These are phyloP conservation scores for Drosophila gunungcola DNA, from an alignment of 1,140 invertebrate genomes.

Conservation along the genomic window DNA sequence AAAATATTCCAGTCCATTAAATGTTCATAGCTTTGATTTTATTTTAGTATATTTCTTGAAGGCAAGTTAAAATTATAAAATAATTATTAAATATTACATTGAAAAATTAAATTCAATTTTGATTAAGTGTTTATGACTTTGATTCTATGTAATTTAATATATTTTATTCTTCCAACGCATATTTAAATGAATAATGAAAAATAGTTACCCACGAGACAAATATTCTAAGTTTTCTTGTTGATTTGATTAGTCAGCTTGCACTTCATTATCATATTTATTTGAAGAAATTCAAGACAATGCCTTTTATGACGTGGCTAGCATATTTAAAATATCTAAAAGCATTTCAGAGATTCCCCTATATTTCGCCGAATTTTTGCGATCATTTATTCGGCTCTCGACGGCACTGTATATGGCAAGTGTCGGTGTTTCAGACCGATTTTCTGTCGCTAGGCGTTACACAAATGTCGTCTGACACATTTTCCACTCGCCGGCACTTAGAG, in stretches of 20 bases:
- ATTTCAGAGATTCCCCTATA: not conserved
- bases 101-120: too few relatives aligned
- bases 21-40: not conserved
- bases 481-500: constrained; percentile 35
- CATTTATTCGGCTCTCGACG: not conserved
- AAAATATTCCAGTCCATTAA: not conserved
- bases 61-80: too few relatives aligned
- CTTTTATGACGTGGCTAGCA: not conserved
- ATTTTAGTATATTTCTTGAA: not conserved
- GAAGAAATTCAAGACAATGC: too few relatives aligned
- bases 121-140: too few relatives aligned
- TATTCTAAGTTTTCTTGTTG: too few relatives aligned
- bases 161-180: too few relatives aligned
- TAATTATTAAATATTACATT: too few relatives aligned
- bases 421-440: not conserved
- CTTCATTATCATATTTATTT: too few relatives aligned
- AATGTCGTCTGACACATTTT: constrained; percentile 45
- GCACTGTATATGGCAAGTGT: constrained; percentile 32
- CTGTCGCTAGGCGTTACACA: constrained; percentile 25
- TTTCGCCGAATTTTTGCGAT: constrained; percentile 20
- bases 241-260: too few relatives aligned
- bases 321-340: not conserved
- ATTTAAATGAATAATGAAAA: too few relatives aligned
- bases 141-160: too few relatives aligned
- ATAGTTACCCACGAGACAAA: too few relatives aligned